Percentiles rank a stretch among this genome's conserved stretches.
These are phyloP conservation scores for Bos taurus DNA, from an alignment of 2,113 vertebrate genomes.

Conservation along the genomic window ARS-UCD2.0 NC_037335.1:108259501-108260000, in stretches of 20 bases:
- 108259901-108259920: constrained; percentile 43
- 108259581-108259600: neutral
- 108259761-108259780: neutral
- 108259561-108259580: neutral
- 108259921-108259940: neutral
- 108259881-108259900: rapidly evolving
- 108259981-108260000: constrained; percentile 64
- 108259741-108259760: neutral
- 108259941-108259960: constrained; percentile 31
- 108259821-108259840: neutral
- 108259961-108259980: constrained; percentile 59
- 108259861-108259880: neutral
- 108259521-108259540: neutral
- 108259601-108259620: neutral
- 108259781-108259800: neutral
- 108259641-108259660: neutral
- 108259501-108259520: neutral
- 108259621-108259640: neutral
- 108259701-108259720: neutral
- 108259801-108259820: neutral
- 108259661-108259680: neutral
- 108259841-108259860: neutral
- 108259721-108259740: neutral
- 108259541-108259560: neutral
- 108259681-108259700: neutral